Conservation (phyloP, 2,888 invertebrate genomes). For the Ectemnius cavifrons region DNA sequence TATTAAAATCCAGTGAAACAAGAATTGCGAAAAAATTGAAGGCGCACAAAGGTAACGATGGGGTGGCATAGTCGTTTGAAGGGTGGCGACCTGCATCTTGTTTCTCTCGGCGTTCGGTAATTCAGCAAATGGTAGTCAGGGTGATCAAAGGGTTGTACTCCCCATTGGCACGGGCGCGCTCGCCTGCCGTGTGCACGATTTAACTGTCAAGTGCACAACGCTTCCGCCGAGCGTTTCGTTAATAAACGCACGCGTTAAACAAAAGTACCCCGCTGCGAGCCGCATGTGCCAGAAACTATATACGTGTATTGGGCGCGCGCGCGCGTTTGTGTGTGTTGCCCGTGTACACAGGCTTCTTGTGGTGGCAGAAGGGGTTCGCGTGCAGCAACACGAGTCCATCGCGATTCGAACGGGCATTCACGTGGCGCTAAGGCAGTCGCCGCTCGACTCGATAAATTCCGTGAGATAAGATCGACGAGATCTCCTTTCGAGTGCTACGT, state of each 20-base stretch:
- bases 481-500: slow-evolving; percentile 12
- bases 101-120: neutral
- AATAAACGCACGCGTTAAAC: slow-evolving; percentile 56
- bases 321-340: slow-evolving; percentile 24
- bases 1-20: no score
- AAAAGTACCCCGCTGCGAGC: slow-evolving; percentile 54
- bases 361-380: neutral
- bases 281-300: neutral
- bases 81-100: no score
- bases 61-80: no score
- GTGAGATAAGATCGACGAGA: slow-evolving; percentile 40
- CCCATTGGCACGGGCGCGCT: neutral
- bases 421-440: slow-evolving; percentile 29
- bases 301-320: neutral
- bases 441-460: slow-evolving; percentile 40
- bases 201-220: slow-evolving; percentile 46
- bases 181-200: slow-evolving; percentile 23
- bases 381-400: slow-evolving; percentile 38
- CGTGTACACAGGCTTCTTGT: no score
- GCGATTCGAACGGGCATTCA: slow-evolving; percentile 36
- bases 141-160: slow-evolving; percentile 42
- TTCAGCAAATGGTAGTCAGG: slow-evolving; percentile 26
- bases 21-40: no score
- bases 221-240: slow-evolving; percentile 39
- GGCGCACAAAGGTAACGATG: no score